These are phyloP conservation scores for Drosophila ohnishii DNA, from an alignment of 1,140 invertebrate genomes.

Conservation along the genomic window DNA sequence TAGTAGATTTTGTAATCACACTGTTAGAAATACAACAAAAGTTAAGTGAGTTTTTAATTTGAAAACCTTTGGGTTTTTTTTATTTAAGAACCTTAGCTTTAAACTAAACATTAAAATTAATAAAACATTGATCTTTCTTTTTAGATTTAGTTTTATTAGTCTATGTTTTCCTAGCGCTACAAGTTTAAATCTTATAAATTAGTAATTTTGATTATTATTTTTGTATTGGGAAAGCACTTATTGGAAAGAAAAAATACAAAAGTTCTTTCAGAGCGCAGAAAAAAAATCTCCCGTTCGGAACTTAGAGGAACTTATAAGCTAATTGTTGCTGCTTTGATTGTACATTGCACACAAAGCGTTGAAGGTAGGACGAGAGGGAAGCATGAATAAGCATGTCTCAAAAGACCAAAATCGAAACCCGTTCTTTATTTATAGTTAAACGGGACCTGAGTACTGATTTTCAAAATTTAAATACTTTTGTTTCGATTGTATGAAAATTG, in stretches of 20 bases:
- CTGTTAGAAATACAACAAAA: not conserved
- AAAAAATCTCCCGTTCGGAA: not conserved
- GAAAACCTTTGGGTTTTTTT: not conserved
- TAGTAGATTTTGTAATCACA: conserved; percentile 21
- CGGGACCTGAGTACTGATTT: not conserved
- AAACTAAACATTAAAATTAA: not conserved
- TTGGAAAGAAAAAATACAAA: not conserved
- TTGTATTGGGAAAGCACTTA: not conserved
- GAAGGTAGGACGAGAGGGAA: not conserved
- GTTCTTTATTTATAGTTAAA: no score
- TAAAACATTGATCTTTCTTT: no score
- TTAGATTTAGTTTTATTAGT: no score
- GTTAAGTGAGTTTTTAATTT: not conserved
- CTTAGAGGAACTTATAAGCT: not conserved
- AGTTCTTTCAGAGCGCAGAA: not conserved
- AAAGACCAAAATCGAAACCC: no score
- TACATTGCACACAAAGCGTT: not conserved
- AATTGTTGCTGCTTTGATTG: not conserved
- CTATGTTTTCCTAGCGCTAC: no score
- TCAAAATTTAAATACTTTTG: not conserved
- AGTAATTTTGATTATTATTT: no score
- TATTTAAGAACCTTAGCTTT: not conserved
- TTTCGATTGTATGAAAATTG: not conserved
- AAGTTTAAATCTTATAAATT: no score
- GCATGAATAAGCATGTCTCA: no score